Evolutionary conservation across 2,888 invertebrate species (phyloP).

Genomic region (Apodemia zela): DNA sequence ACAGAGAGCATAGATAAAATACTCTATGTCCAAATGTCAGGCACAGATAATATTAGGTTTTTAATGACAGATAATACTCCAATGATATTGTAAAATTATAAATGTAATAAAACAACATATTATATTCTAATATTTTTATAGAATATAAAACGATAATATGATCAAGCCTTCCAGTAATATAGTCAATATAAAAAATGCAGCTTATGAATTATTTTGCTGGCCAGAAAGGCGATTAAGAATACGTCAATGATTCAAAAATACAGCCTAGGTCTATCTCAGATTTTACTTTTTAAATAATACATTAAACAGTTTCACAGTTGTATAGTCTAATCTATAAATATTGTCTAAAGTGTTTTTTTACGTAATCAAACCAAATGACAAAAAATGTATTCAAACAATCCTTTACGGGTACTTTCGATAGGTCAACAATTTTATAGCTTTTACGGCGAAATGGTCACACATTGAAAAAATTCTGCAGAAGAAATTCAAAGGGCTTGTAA

Average conservation of each 20-base stretch:
- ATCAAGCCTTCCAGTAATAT: slow-evolving; percentile 80
- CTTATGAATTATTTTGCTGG: slow-evolving; percentile 68
- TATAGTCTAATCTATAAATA: no score
- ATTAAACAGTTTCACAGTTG: no score
- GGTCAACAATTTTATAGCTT: no score
- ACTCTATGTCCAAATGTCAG: not conserved
- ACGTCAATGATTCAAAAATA: slow-evolving; percentile 6
- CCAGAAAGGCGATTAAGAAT: slow-evolving; percentile 34
- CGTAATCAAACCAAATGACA: no score
- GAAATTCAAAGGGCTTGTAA: no score
- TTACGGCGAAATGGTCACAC: no score
- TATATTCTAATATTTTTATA: slow-evolving; percentile 80
- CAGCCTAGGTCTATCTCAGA: not conserved
- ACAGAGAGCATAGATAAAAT: not conserved
- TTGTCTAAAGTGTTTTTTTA: no score
- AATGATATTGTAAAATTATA: slow-evolving; percentile 62
- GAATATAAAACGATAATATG: slow-evolving; percentile 73
- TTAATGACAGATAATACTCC: slow-evolving; percentile 58
- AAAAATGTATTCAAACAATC: no score
- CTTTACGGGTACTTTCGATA: no score
- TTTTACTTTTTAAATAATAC: no score
- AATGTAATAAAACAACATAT: slow-evolving; percentile 56
- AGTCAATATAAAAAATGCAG: slow-evolving; percentile 64
- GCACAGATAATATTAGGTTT: slow-evolving; percentile 33
- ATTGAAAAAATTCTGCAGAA: no score